phyloP scores from a whole-genome alignment of 2,113 vertebrate genomes.

The Rhinogobius similis region DNA sequence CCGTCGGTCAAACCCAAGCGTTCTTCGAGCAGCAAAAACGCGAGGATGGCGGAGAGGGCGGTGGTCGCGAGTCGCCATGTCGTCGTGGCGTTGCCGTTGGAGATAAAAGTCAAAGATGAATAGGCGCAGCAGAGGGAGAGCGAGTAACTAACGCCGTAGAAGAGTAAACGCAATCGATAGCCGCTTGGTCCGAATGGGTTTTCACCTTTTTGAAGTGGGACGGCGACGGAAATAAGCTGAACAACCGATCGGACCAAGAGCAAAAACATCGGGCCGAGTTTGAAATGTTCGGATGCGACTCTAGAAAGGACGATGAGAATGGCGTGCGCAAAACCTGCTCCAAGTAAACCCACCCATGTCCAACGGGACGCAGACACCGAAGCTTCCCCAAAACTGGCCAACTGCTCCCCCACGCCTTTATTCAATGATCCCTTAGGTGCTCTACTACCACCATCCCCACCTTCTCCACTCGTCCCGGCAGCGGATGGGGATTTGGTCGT shows the following conservation, averaged over 20 bases:
- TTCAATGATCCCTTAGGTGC: slow-evolving; percentile 48
- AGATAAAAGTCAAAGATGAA: slow-evolving; percentile 87
- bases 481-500: slow-evolving; percentile 42
- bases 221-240: slow-evolving; percentile 84
- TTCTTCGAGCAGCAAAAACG: slow-evolving; percentile 92
- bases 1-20: slow-evolving; percentile 83
- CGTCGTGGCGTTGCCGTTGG: slow-evolving; percentile 85
- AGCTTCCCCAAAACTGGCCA: slow-evolving; percentile 83
- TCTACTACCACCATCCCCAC: slow-evolving; percentile 36
- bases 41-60: slow-evolving; percentile 86
- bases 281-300: slow-evolving; percentile 86
- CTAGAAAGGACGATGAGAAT: slow-evolving; percentile 88
- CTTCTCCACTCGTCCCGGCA: slow-evolving; percentile 54
- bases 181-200: slow-evolving; percentile 88
- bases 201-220: slow-evolving; percentile 86
- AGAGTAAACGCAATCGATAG: slow-evolving; percentile 85
- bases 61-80: slow-evolving; percentile 94
- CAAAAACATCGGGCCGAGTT: slow-evolving; percentile 88
- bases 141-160: slow-evolving; percentile 88
- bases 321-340: slow-evolving; percentile 87
- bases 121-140: slow-evolving; percentile 95
- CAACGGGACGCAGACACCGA: slow-evolving; percentile 84
- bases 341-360: slow-evolving; percentile 87
- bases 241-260: slow-evolving; percentile 88
- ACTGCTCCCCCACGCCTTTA: slow-evolving; percentile 74